Conservation (phyloP, 2,797 vertebrate species). For the Silurus aristotelis region DNA sequence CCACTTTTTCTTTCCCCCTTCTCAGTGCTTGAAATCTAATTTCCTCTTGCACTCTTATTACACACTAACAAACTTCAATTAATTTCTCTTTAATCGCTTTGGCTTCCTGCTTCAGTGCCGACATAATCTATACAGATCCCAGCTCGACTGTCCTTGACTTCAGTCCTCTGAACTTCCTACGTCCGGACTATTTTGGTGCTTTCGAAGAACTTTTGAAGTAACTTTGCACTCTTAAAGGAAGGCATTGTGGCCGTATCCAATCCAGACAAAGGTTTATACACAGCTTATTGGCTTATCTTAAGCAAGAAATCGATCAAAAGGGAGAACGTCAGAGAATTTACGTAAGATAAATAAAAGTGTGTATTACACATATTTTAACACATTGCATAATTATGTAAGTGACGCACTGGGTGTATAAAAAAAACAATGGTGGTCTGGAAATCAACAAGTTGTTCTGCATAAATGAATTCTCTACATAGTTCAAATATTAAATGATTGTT, state of each 20-base stretch:
- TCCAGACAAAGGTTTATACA: not conserved
- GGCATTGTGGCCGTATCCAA: not conserved
- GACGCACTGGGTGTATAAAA: not conserved
- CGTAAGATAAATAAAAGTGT: not conserved
- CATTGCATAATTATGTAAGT: not conserved
- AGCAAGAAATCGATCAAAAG: not conserved
- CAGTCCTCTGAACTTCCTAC: not conserved
- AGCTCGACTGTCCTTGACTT: not conserved
- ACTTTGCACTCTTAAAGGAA: not conserved
- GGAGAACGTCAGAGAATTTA: not conserved
- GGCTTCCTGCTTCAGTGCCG: not conserved
- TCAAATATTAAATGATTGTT: not conserved
- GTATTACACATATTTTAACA: not conserved
- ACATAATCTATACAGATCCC: not conserved
- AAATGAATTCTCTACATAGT: not conserved
- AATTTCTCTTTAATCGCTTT: constrained; percentile 15
- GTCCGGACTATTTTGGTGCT: not conserved
- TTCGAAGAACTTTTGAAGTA: not conserved
- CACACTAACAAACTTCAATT: not conserved
- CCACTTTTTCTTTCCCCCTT: not conserved
- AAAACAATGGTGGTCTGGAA: not conserved
- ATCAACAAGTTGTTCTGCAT: not conserved
- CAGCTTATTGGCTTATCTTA: not conserved
- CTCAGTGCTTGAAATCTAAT: not conserved
- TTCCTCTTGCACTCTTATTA: not conserved